Evolutionary conservation across 2,888 invertebrate species (phyloP).

Genomic region (Lepidonotus clava): DNA sequence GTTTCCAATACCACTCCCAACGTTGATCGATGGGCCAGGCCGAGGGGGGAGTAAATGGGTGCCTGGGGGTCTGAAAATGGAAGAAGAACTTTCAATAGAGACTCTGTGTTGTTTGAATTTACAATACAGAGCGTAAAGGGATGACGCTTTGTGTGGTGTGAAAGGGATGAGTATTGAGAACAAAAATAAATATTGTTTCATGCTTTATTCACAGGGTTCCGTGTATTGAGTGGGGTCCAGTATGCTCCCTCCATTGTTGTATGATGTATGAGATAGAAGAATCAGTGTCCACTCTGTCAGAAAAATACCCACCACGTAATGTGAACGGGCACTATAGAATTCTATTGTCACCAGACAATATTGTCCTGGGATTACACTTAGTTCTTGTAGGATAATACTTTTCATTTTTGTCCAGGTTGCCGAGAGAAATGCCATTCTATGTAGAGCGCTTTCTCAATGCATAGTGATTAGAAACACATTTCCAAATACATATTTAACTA

Average conservation of each 20-base stretch:
- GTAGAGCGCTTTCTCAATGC: too few species aligned
- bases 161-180: neutral
- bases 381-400: too few species aligned
- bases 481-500: too few species aligned
- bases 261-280: too few species aligned
- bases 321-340: too few species aligned
- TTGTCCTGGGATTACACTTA: too few species aligned
- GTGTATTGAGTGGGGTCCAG: neutral
- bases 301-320: too few species aligned
- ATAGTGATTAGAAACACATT: too few species aligned
- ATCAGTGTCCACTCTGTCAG: too few species aligned
- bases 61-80: neutral
- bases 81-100: neutral
- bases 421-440: too few species aligned
- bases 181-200: constrained; percentile 9
- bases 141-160: neutral
- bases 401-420: too few species aligned
- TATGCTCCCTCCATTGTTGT: neutral
- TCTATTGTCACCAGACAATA: too few species aligned
- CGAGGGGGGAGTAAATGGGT: neutral
- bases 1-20: neutral
- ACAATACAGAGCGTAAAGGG: neutral
- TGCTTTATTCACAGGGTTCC: neutral
- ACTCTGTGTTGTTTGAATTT: neutral
- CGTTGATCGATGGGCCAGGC: neutral